Base-by-base conservation (phyloP, 2,797 vertebrate genomes). In the Phaenicophaeus curvirostris region DNA sequence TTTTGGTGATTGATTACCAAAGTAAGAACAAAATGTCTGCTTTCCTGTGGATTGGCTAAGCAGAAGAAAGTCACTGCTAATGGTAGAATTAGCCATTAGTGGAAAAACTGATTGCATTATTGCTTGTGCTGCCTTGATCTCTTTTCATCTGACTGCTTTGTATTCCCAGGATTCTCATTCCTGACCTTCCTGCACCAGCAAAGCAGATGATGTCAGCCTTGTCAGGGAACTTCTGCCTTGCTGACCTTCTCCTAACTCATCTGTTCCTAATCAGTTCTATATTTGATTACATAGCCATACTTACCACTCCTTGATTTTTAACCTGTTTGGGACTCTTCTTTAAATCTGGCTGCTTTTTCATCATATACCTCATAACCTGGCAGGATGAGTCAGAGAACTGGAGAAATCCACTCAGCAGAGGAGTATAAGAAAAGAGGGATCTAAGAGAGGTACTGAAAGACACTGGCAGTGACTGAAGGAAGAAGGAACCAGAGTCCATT, bases 31-130 rank as follows among this genome's bases (percentile, higher is more conserved):
- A 83, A 87, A 85, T 54, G 2, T 54, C 35, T 80, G 21, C 48
- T 87, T 85, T 82, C 15, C 28, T 57, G 30, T 44, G 65, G 66
- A 39, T 2, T 86, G 57, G 30, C 79, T 84, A 31, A 80, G 71
- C n/a, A 54, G 79, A 82, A 53, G 53, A 67, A 53, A 87, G 48
- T 11, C 48, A 30, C 37, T 78, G 13, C 16, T 79, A 39, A 59
- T 76, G 35, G 13, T 77, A 92, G 79, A 89, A 91, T 57, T 50
- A 46, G 11, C 53, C 46, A 82, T 90, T 93, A 90, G 85, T 92
- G 71, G 85, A 35, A 85, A 85, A 94, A 90, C 9, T 63, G n/a
- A 19, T 41, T 80, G 9, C 62, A 30, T 73, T 71, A 31, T 82
- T 63, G 21, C 39, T 81, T 77, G 24, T 11, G 1, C 55, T 92